Base-by-base conservation (phyloP, 2,888 invertebrate species). In the Spisula solida region DNA sequence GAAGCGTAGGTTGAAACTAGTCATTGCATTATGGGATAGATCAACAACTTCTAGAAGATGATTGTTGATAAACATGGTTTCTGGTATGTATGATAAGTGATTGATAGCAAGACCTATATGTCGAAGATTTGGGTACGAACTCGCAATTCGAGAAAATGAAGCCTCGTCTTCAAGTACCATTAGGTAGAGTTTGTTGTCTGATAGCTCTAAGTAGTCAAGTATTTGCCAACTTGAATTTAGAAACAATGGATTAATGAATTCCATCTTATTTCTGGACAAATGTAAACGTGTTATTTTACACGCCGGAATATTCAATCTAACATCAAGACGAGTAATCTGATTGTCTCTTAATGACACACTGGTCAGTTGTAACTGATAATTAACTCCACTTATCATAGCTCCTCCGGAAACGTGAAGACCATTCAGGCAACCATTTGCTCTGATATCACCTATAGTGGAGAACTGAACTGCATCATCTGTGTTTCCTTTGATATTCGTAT, bases 251-350 rank as follows among this genome's bases (percentile, higher is more conserved):
- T 66, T n/a, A 12, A 66, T 4, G 12, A 66, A 66, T 66, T 66
- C 60, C 60, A 66, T 10, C 60, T 66, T n/a, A 66, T 66, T 66
- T 25, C 60, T 66, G n/a, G 60, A 66, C n/a, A 66, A 25, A 66
- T 66, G 25, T 25, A 66, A 4, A 10, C 25, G 60, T 8, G n/a
- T 66, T 66, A 25, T 25, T 6, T 66, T 25, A 6, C n/a, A 25
- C 25, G 60, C 8, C 10, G 60, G n/a, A 25, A 25, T 25, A 66
- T 66, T 66, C 5, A 66, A 6, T 25, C 12, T 66, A 66, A 66
- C 60, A 66, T 66, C 60, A n/a, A 66, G 25, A 66, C 60, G 60
- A 6, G 60, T 66, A 1, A 66, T 25, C 5, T 66, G 5, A 25
- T 66, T 66, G 60, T 66, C 60, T 66, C 60, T 66, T 2, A 66